A percentile compares a stretch with the other conserved stretches of the same genome.
These are phyloP conservation scores for Tenrec ecaudatus DNA, from an alignment of 2,113 vertebrate species.

Conservation along the genomic window DNA sequence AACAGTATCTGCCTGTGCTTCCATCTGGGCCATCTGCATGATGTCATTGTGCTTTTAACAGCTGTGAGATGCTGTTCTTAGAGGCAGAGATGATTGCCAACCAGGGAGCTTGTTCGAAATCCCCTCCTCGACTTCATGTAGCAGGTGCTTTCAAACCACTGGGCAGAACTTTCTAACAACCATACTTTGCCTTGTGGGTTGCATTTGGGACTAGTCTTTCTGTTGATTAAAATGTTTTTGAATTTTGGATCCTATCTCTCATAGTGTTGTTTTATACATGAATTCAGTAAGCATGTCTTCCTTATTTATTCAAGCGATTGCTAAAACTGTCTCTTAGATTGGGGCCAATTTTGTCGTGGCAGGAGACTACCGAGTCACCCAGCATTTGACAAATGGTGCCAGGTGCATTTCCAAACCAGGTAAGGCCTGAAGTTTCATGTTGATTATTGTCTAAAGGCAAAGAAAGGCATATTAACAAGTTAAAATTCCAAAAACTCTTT, in stretches of 20 bases:
- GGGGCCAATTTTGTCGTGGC: conserved; percentile 7
- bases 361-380: conserved; percentile 33
- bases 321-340: conserved; percentile 52
- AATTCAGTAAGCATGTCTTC: conserved; percentile 33
- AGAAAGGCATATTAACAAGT: not conserved
- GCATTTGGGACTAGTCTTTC: conserved; percentile 11
- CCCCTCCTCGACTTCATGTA: not conserved
- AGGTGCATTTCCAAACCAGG: not conserved
- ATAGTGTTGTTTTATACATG: conserved; percentile 51
- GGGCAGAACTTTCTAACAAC: not conserved
- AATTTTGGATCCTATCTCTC: conserved; percentile 8
- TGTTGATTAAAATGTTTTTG: conserved; percentile 51
- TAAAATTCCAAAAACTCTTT: not conserved
- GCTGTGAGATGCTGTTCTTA: not conserved
- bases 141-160: not conserved
- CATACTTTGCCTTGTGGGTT: not conserved
- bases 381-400: conserved; percentile 38
- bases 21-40: not conserved
- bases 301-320: conserved; percentile 59
- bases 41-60: not conserved
- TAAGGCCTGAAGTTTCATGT: not conserved
- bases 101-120: not conserved
- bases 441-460: not conserved
- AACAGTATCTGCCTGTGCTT: not conserved
- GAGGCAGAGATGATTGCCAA: not conserved